Percentiles rank a stretch among this genome's conserved stretches.
Conservation (phyloP, 2,113 vertebrate species). For the Callopanchax toddi region DNA sequence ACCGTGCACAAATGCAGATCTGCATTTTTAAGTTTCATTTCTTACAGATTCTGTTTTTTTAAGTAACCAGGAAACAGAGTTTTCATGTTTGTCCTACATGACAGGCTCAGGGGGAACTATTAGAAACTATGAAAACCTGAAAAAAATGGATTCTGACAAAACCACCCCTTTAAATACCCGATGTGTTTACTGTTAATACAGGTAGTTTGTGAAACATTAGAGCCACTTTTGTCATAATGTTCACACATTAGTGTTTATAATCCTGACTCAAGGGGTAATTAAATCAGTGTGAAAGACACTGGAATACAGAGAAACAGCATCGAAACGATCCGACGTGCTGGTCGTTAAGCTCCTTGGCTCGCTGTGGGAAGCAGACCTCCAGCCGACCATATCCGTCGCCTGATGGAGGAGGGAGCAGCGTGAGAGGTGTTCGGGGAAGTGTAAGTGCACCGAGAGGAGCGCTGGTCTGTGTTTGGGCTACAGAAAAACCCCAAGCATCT, state of each 20-base stretch:
- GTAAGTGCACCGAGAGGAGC: not conserved
- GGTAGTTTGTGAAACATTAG: not conserved
- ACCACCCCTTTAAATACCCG: no score
- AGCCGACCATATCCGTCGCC: not conserved
- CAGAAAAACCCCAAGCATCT: not conserved
- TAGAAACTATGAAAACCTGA: no score
- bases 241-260: not conserved
- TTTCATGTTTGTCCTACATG: no score
- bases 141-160: no score
- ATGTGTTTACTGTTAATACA: no score
- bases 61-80: no score
- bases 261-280: not conserved
- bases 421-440: not conserved
- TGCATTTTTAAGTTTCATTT: no score
- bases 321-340: not conserved
- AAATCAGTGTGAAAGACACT: not conserved
- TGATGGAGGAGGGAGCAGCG: not conserved
- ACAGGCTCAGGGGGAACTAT: no score
- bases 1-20: no score
- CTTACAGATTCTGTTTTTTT: no score
- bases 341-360: not conserved
- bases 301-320: not conserved
- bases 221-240: not conserved
- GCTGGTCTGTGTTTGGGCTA: not conserved
- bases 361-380: not conserved